phyloP scores from a whole-genome alignment of 2,888 invertebrate genomes.

The Lepidocyrtinus sp. region DNA sequence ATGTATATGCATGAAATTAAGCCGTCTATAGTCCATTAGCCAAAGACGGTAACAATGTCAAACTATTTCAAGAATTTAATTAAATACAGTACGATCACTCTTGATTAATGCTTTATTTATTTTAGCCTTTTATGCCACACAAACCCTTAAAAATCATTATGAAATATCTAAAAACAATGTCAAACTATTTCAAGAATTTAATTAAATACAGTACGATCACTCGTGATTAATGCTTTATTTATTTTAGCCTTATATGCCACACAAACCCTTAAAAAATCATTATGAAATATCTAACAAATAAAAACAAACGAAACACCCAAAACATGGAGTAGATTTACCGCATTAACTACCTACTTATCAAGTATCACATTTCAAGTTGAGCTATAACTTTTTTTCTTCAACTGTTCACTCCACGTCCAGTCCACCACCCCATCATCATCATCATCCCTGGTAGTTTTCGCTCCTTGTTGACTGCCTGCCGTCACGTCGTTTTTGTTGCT shows the following conservation, averaged over 20 bases:
- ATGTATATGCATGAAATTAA: constrained; percentile 7
- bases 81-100: background rate
- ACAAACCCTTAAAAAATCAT: no score
- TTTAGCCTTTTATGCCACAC: no score
- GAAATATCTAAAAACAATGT: constrained; percentile 20
- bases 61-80: constrained; percentile 23
- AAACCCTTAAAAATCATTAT: no score
- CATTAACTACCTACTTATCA: constrained; percentile 15
- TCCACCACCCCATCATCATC: constrained; percentile 29
- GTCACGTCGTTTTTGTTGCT: background rate
- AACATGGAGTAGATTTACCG: no score
- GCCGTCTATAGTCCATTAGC: no score
- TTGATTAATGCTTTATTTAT: constrained; percentile 16
- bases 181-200: constrained; percentile 20
- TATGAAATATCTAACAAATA: background rate
- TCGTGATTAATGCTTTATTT: constrained; percentile 13
- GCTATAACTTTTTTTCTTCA: constrained; percentile 39
- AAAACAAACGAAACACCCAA: no score
- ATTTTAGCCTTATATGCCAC: no score
- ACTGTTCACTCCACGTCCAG: constrained; percentile 34
- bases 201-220: background rate
- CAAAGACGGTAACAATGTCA: no score
- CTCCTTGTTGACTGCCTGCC: background rate
- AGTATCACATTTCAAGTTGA: constrained; percentile 42
- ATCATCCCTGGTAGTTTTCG: constrained; percentile 7